phyloP scores from a whole-genome alignment of 2,888 invertebrate species.

The Diadegma fenestrale region DNA sequence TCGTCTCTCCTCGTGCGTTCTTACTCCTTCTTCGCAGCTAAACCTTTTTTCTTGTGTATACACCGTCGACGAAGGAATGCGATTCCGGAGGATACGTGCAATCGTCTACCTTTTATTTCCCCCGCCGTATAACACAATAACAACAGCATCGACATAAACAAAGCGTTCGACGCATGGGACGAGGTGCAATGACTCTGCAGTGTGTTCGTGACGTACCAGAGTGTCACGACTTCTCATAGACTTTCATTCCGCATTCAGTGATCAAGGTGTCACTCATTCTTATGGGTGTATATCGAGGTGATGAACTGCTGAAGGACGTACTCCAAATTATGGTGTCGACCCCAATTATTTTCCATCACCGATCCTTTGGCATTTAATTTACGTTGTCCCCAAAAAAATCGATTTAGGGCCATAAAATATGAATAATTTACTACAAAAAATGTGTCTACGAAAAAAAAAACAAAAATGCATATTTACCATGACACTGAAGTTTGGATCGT shows the following conservation, averaged over 20 bases:
- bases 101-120: conserved; percentile 20
- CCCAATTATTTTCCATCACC: no score
- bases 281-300: neutral
- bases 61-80: conserved; percentile 57
- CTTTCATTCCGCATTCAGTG: neutral
- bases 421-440: no score
- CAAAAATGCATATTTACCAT: no score
- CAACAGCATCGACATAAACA: conserved; percentile 57
- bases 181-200: conserved; percentile 53
- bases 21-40: conserved; percentile 44
- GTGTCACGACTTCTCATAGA: conserved; percentile 13
- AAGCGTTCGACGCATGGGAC: conserved; percentile 13
- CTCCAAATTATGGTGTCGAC: neutral
- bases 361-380: no score
- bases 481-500: no score
- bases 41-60: conserved; percentile 37
- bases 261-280: neutral
- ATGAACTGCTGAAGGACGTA: neutral
- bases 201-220: conserved; percentile 21
- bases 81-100: conserved; percentile 60
- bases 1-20: conserved; percentile 59
- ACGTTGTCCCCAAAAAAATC: no score
- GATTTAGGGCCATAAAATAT: no score
- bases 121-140: conserved; percentile 43
- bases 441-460: no score